Evolutionary conservation across 2,797 vertebrate genomes (phyloP).

Genomic region (Cercopithecus neglectus): DNA sequence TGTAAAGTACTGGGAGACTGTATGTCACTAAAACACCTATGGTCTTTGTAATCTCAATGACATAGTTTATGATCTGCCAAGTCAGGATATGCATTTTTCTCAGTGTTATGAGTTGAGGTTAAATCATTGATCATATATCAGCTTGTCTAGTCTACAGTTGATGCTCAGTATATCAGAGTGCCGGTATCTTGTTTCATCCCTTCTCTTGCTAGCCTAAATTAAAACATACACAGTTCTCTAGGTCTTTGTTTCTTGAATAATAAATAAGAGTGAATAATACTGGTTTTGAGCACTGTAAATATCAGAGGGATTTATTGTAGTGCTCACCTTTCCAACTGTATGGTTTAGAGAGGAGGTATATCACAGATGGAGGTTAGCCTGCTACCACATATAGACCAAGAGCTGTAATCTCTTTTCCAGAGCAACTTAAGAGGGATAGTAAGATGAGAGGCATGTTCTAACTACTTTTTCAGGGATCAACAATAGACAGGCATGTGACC

Average conservation of each 20-base stretch:
- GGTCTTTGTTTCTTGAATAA: slow-evolving; percentile 10
- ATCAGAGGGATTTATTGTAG: background rate
- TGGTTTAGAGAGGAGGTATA: background rate
- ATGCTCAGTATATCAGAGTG: background rate
- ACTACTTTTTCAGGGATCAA: background rate
- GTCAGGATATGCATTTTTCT: background rate
- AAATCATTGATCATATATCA: background rate
- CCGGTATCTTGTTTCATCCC: background rate
- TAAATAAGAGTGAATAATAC: background rate
- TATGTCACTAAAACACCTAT: background rate
- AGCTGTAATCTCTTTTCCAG: background rate
- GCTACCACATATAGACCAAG: background rate
- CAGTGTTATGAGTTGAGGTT: background rate
- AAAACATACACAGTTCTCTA: background rate
- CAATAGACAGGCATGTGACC: background rate
- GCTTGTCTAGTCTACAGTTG: background rate
- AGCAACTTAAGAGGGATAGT: background rate
- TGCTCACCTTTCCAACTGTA: background rate
- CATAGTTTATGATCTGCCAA: background rate
- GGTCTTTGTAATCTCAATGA: background rate
- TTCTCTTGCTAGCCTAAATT: background rate
- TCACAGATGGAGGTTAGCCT: background rate
- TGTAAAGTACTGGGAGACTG: background rate
- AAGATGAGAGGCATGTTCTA: background rate
- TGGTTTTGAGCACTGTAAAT: background rate